A percentile compares a stretch with the other conserved stretches of the same genome.
These are phyloP conservation scores for Clarias platycephalus DNA, from an alignment of 2,797 vertebrate genomes.

Conservation along the genomic window DNA sequence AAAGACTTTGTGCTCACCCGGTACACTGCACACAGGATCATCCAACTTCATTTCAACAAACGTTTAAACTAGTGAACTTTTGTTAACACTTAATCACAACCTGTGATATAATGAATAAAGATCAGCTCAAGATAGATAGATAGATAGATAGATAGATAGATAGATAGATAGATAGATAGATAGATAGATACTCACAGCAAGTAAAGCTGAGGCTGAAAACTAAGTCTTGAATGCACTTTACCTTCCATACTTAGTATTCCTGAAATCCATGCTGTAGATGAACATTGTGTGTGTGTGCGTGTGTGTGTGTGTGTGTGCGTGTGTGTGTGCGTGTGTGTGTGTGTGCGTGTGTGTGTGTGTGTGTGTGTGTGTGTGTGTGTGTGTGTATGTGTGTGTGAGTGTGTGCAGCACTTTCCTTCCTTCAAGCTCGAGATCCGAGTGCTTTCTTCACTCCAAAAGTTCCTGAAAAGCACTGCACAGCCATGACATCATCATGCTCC, in stretches of 20 bases:
- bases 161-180: conserved; percentile 21
- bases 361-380: conserved; percentile 25
- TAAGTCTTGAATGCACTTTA: conserved; percentile 62
- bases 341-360: background rate
- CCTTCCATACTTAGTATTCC: conserved; percentile 83
- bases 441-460: too few relatives aligned
- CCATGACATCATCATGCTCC: too few relatives aligned
- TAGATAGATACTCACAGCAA: conserved; percentile 20
- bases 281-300: conserved; percentile 39
- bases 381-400: too few relatives aligned
- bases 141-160: conserved; percentile 15
- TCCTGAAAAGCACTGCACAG: too few relatives aligned
- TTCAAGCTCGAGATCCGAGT: background rate
- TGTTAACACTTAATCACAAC: background rate
- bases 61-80: background rate
- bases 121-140: background rate
- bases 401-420: background rate
- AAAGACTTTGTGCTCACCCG: too few relatives aligned
- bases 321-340: background rate
- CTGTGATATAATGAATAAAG: background rate
- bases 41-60: background rate
- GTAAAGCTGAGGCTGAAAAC: conserved; percentile 14
- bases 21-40: too few relatives aligned
- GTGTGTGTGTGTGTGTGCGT: background rate
- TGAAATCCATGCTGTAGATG: conserved; percentile 71